A percentile compares a stretch with the other conserved stretches of the same genome.
Evolutionary conservation across 2,888 invertebrate genomes (phyloP).

Genomic region (Xylophagus ater): DNA sequence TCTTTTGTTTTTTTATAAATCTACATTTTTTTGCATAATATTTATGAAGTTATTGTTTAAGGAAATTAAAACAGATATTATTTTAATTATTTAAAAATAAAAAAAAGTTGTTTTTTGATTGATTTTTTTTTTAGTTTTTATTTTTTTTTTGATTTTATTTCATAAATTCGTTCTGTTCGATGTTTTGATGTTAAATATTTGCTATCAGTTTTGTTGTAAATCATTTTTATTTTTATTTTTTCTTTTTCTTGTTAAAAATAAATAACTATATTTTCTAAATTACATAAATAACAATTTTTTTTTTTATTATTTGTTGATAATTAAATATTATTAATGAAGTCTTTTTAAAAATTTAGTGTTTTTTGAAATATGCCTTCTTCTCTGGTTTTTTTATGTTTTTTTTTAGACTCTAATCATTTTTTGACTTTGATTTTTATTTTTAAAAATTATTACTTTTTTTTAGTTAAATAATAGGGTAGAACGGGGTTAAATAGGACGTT

Average conservation of each 20-base stretch:
- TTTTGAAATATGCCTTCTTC: too few relatives aligned
- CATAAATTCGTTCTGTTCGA: constrained; percentile 18
- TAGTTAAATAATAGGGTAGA: too few relatives aligned
- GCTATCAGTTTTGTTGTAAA: background rate
- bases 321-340: background rate
- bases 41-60: background rate
- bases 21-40: background rate
- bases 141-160: constrained; percentile 1
- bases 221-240: constrained; percentile 1
- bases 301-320: background rate
- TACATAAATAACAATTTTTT: background rate
- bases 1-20: background rate
- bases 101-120: too few relatives aligned
- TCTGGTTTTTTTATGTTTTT: too few relatives aligned
- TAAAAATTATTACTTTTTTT: too few relatives aligned
- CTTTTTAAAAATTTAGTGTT: constrained; percentile 1
- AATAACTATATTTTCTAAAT: background rate
- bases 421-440: background rate
- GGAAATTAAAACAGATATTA: too few relatives aligned
- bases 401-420: too few relatives aligned
- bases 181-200: constrained; percentile 9
- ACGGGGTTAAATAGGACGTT: too few relatives aligned
- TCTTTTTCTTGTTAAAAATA: constrained; percentile 2
- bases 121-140: constrained; percentile 1
- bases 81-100: too few relatives aligned